Evolutionary conservation across 2,113 vertebrate genomes (phyloP), one percentile per base, ranked within the genome.

Genomic region (Emydocephalus ijimae): DNA sequence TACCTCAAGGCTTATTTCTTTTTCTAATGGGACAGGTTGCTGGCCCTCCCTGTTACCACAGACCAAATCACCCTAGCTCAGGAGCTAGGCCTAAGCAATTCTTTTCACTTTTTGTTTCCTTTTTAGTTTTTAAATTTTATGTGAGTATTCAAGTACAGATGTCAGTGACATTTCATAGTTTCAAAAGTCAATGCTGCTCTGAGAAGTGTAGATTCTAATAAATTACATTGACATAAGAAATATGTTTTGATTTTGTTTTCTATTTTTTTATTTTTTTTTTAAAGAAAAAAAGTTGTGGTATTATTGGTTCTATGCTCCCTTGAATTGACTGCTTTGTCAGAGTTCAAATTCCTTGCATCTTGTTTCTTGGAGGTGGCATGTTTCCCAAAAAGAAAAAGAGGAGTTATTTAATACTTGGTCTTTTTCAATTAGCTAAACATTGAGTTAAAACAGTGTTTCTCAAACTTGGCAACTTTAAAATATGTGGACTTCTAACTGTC

Each of bases 1-100:
- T 99, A 99, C 99, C 99, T 99, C 99, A 99, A 98, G 98, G 97
- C 98, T 98, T 98, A 95, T 98, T 99, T 98, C 98, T 98, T 98
- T 99, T 98, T 98, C 96, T 98, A 98, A 95, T 97, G 97, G 98
- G 98, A 98, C 97, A 98, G 99, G 98, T 99, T 98, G 98, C 99
- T 98, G 98, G 98, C 98, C 98, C 98, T 98, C 98, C 98, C 99
- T 98, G 98, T 98, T 98, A 98, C 98, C 98, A 98, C 98, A 98
- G 99, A 99, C 98, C 99, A 99, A 99, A 99, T 97, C 98, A 98
- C 97, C 98, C 98, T 98, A 96, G 98, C 98, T 99, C 98, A 69
- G 99, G 99, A 99, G 99, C 98, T 99, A 98, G 98, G 98, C 96
- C 96, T 97, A 97, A 98, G 97, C 98, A 98, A 97, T 98, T 97